Conservation (phyloP, 2,888 invertebrate genomes). For the Tinea pellionella region DNA sequence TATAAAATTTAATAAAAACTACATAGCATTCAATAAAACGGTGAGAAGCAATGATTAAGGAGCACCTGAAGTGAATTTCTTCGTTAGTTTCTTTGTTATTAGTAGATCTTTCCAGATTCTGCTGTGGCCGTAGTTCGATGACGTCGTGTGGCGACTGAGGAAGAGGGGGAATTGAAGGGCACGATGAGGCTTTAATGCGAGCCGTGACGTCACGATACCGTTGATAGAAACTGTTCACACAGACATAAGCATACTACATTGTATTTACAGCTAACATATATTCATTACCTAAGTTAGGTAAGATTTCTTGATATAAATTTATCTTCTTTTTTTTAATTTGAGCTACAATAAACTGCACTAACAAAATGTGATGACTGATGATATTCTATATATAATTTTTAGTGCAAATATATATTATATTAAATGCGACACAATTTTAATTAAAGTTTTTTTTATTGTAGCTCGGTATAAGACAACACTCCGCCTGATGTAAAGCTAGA, state of each 20-base stretch:
- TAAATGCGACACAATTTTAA: no score
- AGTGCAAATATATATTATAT: no score
- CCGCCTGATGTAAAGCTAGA: no score
- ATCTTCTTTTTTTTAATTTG: no score
- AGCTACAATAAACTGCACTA: no score
- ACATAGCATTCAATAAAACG: not conserved
- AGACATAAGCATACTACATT: slow-evolving; percentile 14
- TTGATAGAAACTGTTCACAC: slow-evolving; percentile 82
- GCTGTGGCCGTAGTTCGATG: slow-evolving; percentile 34
- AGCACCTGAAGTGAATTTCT: slow-evolving; percentile 53
- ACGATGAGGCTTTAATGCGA: slow-evolving; percentile 88
- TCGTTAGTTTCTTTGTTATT: slow-evolving; percentile 37
- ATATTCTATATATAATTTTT: no score
- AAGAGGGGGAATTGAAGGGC: slow-evolving; percentile 77
- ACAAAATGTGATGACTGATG: no score
- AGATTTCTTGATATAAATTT: no score
- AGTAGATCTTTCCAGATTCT: slow-evolving; percentile 37
- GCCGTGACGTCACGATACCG: slow-evolving; percentile 88
- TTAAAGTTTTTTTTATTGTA: no score
- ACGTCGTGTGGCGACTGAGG: slow-evolving; percentile 48
- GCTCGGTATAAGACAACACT: no score
- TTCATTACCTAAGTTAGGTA: no score
- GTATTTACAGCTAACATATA: not conserved
- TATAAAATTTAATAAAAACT: no score
- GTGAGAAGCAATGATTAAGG: not conserved